Conservation (phyloP, 1,140 invertebrate genomes). For the Physella acuta region DNA sequence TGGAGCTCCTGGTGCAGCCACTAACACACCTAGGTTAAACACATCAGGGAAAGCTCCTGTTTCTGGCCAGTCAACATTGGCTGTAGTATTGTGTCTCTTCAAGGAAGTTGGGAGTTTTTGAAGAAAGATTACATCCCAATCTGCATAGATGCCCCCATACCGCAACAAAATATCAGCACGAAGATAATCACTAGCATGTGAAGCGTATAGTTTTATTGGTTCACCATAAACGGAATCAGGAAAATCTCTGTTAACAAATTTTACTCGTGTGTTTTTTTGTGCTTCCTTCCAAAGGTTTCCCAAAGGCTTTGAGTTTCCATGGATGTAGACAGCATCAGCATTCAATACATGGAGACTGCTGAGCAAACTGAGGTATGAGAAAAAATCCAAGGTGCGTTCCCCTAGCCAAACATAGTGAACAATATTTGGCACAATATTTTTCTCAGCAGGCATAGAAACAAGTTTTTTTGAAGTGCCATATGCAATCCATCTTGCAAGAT, state of each 20-base stretch:
- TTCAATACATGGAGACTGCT: slow-evolving; percentile 34
- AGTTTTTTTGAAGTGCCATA: slow-evolving; percentile 29
- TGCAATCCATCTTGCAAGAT: slow-evolving; percentile 27
- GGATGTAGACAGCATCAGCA: slow-evolving; percentile 37
- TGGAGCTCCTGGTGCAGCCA: slow-evolving; percentile 30
- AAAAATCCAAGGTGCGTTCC: slow-evolving; percentile 25
- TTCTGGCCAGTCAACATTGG: slow-evolving; percentile 30
- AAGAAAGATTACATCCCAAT: slow-evolving; percentile 40
- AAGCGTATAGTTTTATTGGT: slow-evolving; percentile 28
- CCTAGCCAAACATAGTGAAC: slow-evolving; percentile 41
- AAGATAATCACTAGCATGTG: slow-evolving; percentile 40
- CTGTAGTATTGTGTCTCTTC: slow-evolving; percentile 27
- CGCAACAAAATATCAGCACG: slow-evolving; percentile 33
- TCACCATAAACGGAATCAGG: slow-evolving; percentile 33
- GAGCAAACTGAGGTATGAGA: slow-evolving; percentile 35
- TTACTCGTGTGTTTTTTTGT: slow-evolving; percentile 24
- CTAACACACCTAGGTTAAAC: slow-evolving; percentile 36
- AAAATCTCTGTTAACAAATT: slow-evolving; percentile 32
- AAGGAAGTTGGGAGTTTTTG: slow-evolving; percentile 27
- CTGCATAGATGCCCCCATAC: slow-evolving; percentile 40
- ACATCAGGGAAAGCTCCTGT: slow-evolving; percentile 36
- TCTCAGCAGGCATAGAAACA: slow-evolving; percentile 19
- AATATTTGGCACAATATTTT: slow-evolving; percentile 33
- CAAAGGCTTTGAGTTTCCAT: slow-evolving; percentile 33
- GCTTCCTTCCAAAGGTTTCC: slow-evolving; percentile 32